phyloP scores from a whole-genome alignment of 2,113 vertebrate species.

The Crotophaga sulcirostris region DNA sequence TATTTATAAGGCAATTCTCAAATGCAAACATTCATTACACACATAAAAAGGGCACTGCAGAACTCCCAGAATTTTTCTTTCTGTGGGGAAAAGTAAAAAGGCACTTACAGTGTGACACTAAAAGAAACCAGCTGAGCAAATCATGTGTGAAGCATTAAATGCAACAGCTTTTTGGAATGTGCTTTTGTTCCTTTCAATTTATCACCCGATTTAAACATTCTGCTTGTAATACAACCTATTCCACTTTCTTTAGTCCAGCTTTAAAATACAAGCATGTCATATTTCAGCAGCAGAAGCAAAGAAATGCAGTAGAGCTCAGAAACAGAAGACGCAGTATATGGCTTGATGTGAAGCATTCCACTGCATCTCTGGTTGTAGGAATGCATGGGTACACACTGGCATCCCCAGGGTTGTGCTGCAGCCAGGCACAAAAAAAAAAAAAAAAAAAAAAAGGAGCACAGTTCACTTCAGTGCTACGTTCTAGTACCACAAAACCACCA shows the following conservation, averaged over 20 bases:
- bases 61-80: not conserved
- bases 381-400: not conserved
- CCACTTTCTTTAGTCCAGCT: constrained; percentile 3
- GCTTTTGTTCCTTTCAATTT: constrained; percentile 37
- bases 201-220: constrained; percentile 30
- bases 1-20: not conserved
- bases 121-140: constrained; percentile 16
- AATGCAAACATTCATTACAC: constrained; percentile 31
- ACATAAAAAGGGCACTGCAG: not conserved
- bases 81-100: not conserved
- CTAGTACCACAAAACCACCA: not conserved
- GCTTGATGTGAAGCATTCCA: not conserved
- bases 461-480: not conserved
- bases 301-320: not conserved
- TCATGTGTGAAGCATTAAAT: not conserved
- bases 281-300: not conserved
- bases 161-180: not conserved
- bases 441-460: not conserved
- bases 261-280: not conserved
- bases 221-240: constrained; percentile 30
- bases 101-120: constrained; percentile 3
- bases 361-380: not conserved
- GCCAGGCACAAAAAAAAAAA: too few species aligned
- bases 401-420: not conserved
- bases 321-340: not conserved